Evolutionary conservation across 2,888 invertebrate genomes (phyloP).

Genomic region (Agrochola lychnidis): DNA sequence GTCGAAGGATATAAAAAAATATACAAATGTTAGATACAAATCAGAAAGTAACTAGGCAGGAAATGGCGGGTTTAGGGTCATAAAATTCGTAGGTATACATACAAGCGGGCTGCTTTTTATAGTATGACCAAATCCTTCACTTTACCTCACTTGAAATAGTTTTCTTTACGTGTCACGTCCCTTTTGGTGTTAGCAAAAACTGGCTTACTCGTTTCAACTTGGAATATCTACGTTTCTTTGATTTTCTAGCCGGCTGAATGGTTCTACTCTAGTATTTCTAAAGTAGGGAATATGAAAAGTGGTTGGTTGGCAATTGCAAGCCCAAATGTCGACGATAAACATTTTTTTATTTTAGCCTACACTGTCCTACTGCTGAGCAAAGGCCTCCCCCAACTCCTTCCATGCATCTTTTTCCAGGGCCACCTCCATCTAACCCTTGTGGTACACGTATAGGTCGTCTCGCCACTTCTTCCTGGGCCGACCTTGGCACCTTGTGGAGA

Average conservation of each 20-base stretch:
- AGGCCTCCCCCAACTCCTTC: too few species aligned
- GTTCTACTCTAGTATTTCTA: neutral
- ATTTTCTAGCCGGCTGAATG: neutral
- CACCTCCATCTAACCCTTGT: too few species aligned
- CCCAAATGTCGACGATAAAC: neutral
- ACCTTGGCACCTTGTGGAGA: too few species aligned
- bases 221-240: slow-evolving; percentile 9
- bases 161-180: slow-evolving; percentile 38
- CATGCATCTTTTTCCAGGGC: too few species aligned
- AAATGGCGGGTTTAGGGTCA: slow-evolving; percentile 40
- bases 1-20: neutral
- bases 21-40: slow-evolving; percentile 45
- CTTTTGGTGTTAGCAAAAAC: slow-evolving; percentile 31
- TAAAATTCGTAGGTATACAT: slow-evolving; percentile 49
- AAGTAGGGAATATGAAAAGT: neutral
- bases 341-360: too few species aligned
- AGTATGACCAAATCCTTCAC: slow-evolving; percentile 48
- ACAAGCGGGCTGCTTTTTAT: slow-evolving; percentile 47
- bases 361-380: too few species aligned
- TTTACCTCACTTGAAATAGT: slow-evolving; percentile 47
- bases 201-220: slow-evolving; percentile 13
- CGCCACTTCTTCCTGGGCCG: too few species aligned
- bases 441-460: too few species aligned
- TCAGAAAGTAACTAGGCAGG: slow-evolving; percentile 53
- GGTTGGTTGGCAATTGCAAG: neutral